phyloP scores from a whole-genome alignment of 2,797 vertebrate genomes.

The Orestias chungarensis region DNA sequence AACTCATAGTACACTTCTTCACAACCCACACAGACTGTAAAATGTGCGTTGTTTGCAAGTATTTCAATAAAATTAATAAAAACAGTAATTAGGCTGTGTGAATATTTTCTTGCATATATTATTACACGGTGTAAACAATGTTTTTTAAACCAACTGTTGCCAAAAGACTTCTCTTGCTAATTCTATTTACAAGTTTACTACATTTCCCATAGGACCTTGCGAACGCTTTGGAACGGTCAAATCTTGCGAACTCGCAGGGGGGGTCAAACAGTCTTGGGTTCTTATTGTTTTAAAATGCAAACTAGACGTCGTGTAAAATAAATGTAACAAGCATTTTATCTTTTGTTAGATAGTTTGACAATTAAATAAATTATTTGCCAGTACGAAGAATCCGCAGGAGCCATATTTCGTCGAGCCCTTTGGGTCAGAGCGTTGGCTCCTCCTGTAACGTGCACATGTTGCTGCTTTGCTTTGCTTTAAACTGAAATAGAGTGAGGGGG shows the following conservation, averaged over 20 bases:
- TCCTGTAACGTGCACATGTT: conserved; percentile 84
- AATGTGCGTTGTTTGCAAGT: conserved; percentile 73
- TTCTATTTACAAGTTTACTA: conserved; percentile 35
- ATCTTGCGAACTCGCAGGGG: conserved; percentile 20
- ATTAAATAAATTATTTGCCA: accelerated
- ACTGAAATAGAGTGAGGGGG: conserved; percentile 76
- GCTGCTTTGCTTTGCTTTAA: conserved; percentile 81
- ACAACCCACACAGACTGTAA: conserved; percentile 66
- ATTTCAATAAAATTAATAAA: conserved; percentile 79
- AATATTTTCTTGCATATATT: background rate
- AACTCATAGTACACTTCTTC: conserved; percentile 42
- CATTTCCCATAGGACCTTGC: conserved; percentile 56
- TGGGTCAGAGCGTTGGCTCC: conserved; percentile 33
- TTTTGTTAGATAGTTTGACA: accelerated
- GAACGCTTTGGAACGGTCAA: conserved; percentile 49
- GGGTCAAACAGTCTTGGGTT: background rate
- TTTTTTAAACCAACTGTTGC: background rate
- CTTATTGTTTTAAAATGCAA: background rate
- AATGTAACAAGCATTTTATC: accelerated
- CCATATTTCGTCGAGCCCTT: conserved; percentile 15
- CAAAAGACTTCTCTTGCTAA: background rate
- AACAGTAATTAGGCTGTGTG: background rate
- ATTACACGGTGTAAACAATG: background rate
- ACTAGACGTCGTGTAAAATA: accelerated
- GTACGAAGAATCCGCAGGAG: background rate